phyloP scores from a whole-genome alignment of 2,797 vertebrate species.

The Anguilla megastoma region DNA sequence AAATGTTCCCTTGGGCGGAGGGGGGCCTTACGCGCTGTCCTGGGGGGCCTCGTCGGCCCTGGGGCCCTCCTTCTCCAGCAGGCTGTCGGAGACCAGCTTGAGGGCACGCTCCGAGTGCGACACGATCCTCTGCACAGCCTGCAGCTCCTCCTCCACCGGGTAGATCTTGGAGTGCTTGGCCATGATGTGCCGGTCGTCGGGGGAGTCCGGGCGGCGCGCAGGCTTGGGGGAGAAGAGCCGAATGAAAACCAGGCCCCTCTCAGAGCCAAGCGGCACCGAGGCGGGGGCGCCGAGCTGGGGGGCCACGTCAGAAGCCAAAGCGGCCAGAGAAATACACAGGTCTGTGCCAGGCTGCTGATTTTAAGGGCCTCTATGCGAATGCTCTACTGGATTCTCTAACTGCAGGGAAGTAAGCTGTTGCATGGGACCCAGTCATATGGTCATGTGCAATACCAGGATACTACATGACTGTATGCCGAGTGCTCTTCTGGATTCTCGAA shows the following conservation, averaged over 20 bases:
- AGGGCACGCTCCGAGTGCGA: slow-evolving; percentile 79
- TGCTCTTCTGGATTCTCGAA: neutral
- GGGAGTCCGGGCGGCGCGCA: slow-evolving; percentile 71
- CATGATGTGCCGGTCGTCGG: slow-evolving; percentile 81
- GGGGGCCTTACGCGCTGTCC: slow-evolving; percentile 42
- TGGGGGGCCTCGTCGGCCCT: neutral
- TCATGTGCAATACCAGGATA: neutral
- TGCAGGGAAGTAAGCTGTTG: neutral
- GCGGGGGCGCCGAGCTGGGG: neutral
- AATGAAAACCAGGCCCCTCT: neutral
- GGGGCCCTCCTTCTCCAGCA: slow-evolving; percentile 65
- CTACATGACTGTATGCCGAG: neutral
- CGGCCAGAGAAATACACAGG: neutral
- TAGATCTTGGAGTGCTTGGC: slow-evolving; percentile 80
- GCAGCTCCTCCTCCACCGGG: slow-evolving; percentile 80
- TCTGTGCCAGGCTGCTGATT: neutral
- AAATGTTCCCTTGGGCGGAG: neutral
- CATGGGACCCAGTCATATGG: neutral
- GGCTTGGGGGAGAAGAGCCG: slow-evolving; percentile 56
- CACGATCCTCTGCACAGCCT: slow-evolving; percentile 78
- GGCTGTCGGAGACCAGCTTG: slow-evolving; percentile 79
- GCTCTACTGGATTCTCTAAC: neutral
- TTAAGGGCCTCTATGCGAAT: neutral
- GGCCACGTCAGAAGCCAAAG: neutral
- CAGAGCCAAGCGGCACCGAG: neutral